phyloP scores from a whole-genome alignment of 2,888 invertebrate genomes.

The Omphaloscelis lunosa region DNA sequence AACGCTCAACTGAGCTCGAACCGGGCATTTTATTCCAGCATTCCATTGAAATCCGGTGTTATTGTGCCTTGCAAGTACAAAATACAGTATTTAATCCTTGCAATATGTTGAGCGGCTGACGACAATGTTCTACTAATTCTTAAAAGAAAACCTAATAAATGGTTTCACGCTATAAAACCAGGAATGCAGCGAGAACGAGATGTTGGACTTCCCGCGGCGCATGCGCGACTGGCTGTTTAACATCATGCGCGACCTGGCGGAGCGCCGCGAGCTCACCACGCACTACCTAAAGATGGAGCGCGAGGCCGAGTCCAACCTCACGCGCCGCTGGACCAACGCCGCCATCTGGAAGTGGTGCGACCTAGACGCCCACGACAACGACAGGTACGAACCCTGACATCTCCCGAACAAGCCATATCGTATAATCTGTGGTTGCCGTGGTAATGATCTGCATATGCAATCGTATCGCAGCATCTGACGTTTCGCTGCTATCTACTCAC shows the following conservation, averaged over 20 bases:
- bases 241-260: constrained; percentile 98
- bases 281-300: constrained; percentile 96
- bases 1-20: neutral
- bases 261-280: constrained; percentile 95
- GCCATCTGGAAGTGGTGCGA: constrained; percentile 99
- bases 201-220: constrained; percentile 98
- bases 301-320: constrained; percentile 96
- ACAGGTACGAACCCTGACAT: constrained; percentile 90
- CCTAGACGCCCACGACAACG: constrained; percentile 97
- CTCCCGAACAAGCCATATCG: neutral
- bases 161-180: neutral
- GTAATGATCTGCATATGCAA: too few species aligned
- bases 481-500: too few species aligned
- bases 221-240: constrained; percentile 99
- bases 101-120: neutral
- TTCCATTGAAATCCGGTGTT: neutral
- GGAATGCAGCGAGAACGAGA: constrained; percentile 96
- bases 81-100: neutral
- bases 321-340: constrained; percentile 96
- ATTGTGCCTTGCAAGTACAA: neutral
- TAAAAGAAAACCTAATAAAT: neutral
- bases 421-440: neutral
- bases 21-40: neutral
- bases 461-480: too few species aligned
- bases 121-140: neutral